These are phyloP conservation scores for Glaucomys volans DNA, from an alignment of 2,113 vertebrate species.

Conservation along the genomic window DNA sequence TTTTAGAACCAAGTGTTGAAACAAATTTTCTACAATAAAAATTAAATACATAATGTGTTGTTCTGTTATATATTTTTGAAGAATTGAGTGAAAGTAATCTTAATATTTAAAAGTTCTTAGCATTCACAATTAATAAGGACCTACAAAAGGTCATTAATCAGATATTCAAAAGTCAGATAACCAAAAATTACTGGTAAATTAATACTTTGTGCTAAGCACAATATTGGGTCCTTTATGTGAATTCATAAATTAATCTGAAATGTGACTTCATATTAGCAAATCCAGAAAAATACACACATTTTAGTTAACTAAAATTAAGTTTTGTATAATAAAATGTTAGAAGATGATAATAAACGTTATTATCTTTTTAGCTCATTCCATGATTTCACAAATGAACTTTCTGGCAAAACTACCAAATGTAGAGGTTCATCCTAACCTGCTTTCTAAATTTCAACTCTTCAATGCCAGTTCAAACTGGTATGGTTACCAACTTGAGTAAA, in stretches of 20 bases:
- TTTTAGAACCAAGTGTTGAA: neutral
- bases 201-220: neutral
- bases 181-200: neutral
- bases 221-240: neutral
- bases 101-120: conserved; percentile 42
- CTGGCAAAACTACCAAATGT: neutral
- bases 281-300: neutral
- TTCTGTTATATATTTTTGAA: neutral
- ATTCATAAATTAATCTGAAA: neutral
- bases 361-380: neutral
- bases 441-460: neutral
- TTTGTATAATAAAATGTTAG: neutral
- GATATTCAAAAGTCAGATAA: neutral
- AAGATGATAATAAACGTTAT: neutral
- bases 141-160: neutral
- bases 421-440: neutral
- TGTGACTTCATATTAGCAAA: neutral
- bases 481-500: neutral
- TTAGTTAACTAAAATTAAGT: neutral
- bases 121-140: neutral
- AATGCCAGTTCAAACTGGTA: neutral
- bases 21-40: neutral
- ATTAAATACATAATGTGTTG: neutral
- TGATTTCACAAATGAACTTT: neutral
- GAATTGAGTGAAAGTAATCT: neutral